A percentile compares a stretch with the other conserved stretches of the same genome.
Evolutionary conservation across 2,113 vertebrate species (phyloP).

Genomic region (Oceanites oceanicus): DNA sequence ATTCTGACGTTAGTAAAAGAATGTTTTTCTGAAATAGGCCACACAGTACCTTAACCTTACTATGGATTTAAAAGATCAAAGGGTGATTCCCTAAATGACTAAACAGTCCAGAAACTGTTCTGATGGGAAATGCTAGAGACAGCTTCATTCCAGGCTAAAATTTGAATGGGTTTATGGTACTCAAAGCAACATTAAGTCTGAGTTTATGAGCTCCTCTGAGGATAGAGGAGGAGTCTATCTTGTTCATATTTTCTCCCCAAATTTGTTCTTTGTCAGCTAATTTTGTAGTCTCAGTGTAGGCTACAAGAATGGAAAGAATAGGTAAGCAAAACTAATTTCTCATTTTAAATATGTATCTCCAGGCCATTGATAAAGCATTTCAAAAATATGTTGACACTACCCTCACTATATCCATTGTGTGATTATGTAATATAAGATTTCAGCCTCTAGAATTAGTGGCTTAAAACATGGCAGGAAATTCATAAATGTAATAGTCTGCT

Average conservation of each 20-base stretch:
- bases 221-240: neutral
- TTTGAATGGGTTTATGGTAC: neutral
- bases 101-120: neutral
- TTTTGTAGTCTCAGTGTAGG: neutral
- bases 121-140: neutral
- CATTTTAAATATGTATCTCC: neutral
- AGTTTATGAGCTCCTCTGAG: neutral
- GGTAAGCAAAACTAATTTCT: neutral
- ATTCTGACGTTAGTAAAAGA: neutral
- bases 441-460: neutral
- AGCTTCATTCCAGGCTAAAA: neutral
- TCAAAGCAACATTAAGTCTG: neutral
- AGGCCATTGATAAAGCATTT: neutral
- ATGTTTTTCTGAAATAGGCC: neutral
- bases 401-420: neutral
- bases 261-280: neutral
- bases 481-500: neutral
- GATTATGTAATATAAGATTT: neutral
- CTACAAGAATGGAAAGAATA: neutral
- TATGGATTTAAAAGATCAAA: neutral
- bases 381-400: neutral
- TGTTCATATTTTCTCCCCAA: neutral
- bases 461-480: neutral
- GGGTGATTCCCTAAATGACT: neutral
- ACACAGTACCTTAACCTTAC: neutral